Evolutionary conservation across 2,113 vertebrate species (phyloP), one percentile per base, ranked within the genome.

Genomic region (Aspiorhynchus laticeps): DNA sequence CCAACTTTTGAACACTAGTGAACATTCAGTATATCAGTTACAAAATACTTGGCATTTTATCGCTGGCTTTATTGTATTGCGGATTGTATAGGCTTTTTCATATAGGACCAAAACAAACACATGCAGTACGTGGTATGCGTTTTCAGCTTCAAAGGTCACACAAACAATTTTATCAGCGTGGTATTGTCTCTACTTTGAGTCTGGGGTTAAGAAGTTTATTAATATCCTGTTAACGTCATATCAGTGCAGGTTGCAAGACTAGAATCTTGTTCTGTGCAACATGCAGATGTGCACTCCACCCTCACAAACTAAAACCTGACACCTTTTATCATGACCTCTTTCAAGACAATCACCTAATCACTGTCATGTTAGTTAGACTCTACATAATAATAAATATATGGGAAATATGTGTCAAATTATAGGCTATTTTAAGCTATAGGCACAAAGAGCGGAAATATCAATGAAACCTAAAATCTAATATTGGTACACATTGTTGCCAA

Each of bases 221-320:
- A 85, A 78, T 76, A 61, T 74, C 59, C 33, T 77, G 28, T 43
- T 71, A 85, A 83, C 63, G 59, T 86, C 19, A 28, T 63, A 51
- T 83, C 51, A 87, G 53, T 28, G 69, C 38, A 71, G 63, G 41
- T 73, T 89, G 88, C 71, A 89, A 82, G 79, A 5, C n/a, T 61
- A n/a, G 43, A 8, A 46, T 17, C 48, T 73, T 65, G 46, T 69
- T 61, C 24, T 53, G 5, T 87, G 86, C 88, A 89, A n/a, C 26
- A 17, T 83, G 71, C 78, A 87, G 24, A 56, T 82, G 36, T 67
- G 36, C 81, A 38, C 31, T 46, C 73, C 77, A 77, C 53, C 85
- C 43, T 65, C n/a, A 26, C 4, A 38, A 56, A 24, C 41, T 33
- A n/a, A 71, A 36, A 59, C 43, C 11, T 17, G 36, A 61, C 19